These are phyloP conservation scores for Chrysina gloriosa DNA, from an alignment of 2,888 invertebrate species.

Conservation along the genomic window DNA sequence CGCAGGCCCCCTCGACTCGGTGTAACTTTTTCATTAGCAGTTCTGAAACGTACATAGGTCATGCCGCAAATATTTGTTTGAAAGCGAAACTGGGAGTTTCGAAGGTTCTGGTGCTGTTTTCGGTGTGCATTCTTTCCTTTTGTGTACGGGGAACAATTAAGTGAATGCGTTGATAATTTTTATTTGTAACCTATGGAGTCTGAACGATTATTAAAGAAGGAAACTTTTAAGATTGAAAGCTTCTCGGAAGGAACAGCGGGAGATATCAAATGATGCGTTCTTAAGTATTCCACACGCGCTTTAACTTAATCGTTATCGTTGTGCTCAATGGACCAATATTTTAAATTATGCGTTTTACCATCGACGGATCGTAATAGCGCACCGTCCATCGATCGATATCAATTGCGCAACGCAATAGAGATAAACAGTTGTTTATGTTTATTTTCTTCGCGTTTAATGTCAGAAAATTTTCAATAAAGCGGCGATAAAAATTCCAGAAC, in stretches of 20 bases:
- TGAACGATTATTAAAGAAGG: not conserved
- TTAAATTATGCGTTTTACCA: not conserved
- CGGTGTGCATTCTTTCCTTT: constrained; percentile 16
- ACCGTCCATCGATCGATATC: not conserved
- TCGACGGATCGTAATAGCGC: not conserved
- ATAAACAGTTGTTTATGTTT: not conserved
- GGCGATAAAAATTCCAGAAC: constrained; percentile 4
- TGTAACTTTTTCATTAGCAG: constrained; percentile 34
- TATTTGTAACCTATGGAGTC: constrained; percentile 1
- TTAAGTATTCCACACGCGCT: not conserved
- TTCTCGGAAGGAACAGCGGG: constrained; percentile 11
- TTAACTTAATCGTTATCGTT: not conserved
- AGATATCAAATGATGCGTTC: no score
- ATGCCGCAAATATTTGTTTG: constrained; percentile 27
- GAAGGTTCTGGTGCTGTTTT: constrained; percentile 5
- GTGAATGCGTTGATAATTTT: not conserved
- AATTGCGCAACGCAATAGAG: not conserved
- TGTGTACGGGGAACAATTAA: no score
- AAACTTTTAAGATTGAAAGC: constrained; percentile 11
- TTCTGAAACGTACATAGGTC: constrained; percentile 29
- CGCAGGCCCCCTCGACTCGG: not conserved
- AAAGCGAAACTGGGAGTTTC: constrained; percentile 6
- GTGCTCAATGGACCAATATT: not conserved
- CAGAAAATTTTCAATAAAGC: constrained; percentile 12
- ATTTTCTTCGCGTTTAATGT: not conserved